Base-by-base conservation (phyloP, 2,888 invertebrate genomes). In the Sericinus montela region DNA sequence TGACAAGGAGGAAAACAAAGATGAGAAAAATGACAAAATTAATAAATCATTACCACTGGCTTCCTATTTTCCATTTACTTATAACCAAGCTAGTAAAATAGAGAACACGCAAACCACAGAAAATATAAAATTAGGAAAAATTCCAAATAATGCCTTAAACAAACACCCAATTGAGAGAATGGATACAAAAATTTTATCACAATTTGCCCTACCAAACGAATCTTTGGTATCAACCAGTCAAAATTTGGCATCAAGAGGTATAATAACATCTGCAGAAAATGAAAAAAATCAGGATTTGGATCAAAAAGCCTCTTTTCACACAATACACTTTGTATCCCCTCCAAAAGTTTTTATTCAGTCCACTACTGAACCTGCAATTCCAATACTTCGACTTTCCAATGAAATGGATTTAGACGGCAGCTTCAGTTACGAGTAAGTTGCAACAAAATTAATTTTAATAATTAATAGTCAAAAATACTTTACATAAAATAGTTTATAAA, bases 331-430 rank as follows among this genome's bases (percentile, higher is more conserved):
- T 45, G 48, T 81, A 39, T 73, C 78, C 36, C 66, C 74, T 28
- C 80, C 83, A 23, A 72, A 72, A 45, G 62, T 72, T 29, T 76
- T 72, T 49, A 63, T 80, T 52, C 79, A 80, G 35, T 79, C 89
- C 13, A 84, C 89, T 23, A 85, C 89, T 3, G 86, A 89, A 65
- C 85, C 89, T 4, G 80, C 86, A 4, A 80, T 90, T 58, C 90
- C 90, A 11, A 90, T 90, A 55, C 66, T 91, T 47, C 80, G 89
- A 42, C 70, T 89, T 48, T 87, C 89, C 25, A 90, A 86, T 58
- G 90, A 90, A 73, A 91, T 90, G 82, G 90, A 89, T 66, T 76
- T 89, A 52, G 90, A 90, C 66, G 90, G 90, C 52, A 88, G 88
- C 56, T 90, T 89, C 58, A 89, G 89, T 59, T 90, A 89, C 50